Evolutionary conservation across 1,140 invertebrate genomes (phyloP), one percentile per base, ranked within the genome.

Genomic region (Holcopasites calliopsidis): DNA sequence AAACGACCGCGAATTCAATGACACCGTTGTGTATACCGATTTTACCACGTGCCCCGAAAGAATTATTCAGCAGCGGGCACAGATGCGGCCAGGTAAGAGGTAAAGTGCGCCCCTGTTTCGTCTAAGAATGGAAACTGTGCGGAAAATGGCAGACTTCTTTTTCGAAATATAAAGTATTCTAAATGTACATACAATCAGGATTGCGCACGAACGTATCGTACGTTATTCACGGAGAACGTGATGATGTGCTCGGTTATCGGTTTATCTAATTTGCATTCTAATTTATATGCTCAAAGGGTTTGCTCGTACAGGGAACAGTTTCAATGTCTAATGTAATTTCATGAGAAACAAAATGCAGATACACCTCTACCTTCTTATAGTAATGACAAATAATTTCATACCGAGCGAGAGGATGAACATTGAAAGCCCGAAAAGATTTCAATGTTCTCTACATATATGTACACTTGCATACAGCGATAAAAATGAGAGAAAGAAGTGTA

Each of bases 241-340:
- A n/a, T n/a, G n/a, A n/a, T n/a, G n/a, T n/a, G n/a, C n/a, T n/a
- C n/a, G n/a, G n/a, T n/a, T n/a, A n/a, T n/a, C n/a, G n/a, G n/a
- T n/a, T n/a, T n/a, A n/a, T 62, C 26, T 31, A 47, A 62, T 47
- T 62, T 62, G 42, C 11, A 62, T 47, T 62, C 60, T 47, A 31
- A 62, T 47, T 62, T 62, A 44, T 62, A 8, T 33, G 33, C 38
- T 58, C 16, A 58, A 23, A 8, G 3, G 10, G 23, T 8, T 18
- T 16, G 1, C n/a, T 55, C 10, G 16, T 6, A 23, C 6, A n/a
- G n/a, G n/a, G n/a, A n/a, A n/a, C n/a, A n/a, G n/a, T n/a, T n/a
- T n/a, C n/a, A n/a, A n/a, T n/a, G n/a, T n/a, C n/a, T n/a, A n/a
- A n/a, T n/a, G n/a, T n/a, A n/a, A n/a, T n/a, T n/a, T n/a, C n/a